Base-by-base conservation (phyloP, 2,113 vertebrate species). In the Rhynchopsitta pachyrhyncha region DNA sequence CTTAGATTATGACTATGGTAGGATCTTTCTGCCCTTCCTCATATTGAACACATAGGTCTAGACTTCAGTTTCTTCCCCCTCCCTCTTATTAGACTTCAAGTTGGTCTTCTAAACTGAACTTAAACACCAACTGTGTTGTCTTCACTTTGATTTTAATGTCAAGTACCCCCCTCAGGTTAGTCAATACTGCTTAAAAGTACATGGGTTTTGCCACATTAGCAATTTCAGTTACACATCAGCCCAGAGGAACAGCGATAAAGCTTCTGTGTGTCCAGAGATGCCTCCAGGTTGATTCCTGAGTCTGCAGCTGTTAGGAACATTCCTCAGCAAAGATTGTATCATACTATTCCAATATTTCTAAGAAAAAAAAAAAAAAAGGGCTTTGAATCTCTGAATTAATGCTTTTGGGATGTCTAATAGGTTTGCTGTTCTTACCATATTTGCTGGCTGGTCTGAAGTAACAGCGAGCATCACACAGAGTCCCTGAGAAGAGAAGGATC, bases 401-500 rank as follows among this genome's bases (percentile, higher is more conserved):
- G 13, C 20, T 68, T 79, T 11, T 46, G 12, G 11, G 12, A 19
- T 60, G 25, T 33, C 29, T 71, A 47, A 29, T 64, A 15, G 47
- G 39, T 89, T 86, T 79, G 9, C 4, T 41, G 11, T 86, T 90
- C 96, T 96, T 96, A 97, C 96, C 96, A 0, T 96, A 95, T 79
- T 97, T 96, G 73, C 88, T 96, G 74, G 96, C 81, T 89, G 96
- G 86, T 87, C 96, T 92, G 50, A 96, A 79, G 62, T 96, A 97
- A 82, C 96, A 97, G 80, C 70, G 95, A 83, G 92, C 41, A 82
- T 89, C 16, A 42, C 95, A 96, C 10, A 87, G 67, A 73, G 69
- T 73, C 41, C 81, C 68, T 57, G 88, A 94, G 52, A 91, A 73
- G 53, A 96, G 52, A 82, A 97, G 83, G 88, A 77, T 87, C 88